These are phyloP conservation scores for Tuta absoluta DNA, from an alignment of 2,888 invertebrate species.

Conservation along the genomic window DNA sequence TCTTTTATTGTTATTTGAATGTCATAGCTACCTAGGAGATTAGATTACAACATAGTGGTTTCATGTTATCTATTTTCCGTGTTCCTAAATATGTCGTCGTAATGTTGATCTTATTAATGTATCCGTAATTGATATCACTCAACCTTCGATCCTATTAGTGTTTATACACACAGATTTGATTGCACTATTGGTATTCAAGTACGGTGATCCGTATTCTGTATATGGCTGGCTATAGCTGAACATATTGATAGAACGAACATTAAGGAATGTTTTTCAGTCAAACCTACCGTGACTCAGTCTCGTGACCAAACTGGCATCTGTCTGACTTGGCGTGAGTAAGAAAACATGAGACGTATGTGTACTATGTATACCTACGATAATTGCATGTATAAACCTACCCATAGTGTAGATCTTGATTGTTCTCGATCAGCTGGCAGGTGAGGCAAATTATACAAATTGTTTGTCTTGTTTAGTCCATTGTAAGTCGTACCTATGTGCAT, in stretches of 20 bases:
- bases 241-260: constrained; percentile 8
- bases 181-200: too few species aligned
- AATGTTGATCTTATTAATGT: neutral
- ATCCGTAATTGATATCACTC: neutral
- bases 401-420: constrained; percentile 14
- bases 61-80: too few species aligned
- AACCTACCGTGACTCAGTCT: constrained; percentile 32
- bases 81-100: neutral
- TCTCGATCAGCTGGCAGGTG: constrained; percentile 11
- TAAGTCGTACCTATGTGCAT: constrained; percentile 4
- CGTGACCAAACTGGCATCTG: constrained; percentile 21
- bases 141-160: too few species aligned
- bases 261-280: neutral
- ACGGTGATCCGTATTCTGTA: neutral
- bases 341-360: constrained; percentile 18
- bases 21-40: neutral
- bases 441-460: constrained; percentile 1
- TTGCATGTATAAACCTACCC: constrained; percentile 4
- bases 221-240: constrained; percentile 13
- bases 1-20: neutral
- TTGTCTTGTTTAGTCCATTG: neutral
- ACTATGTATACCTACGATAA: constrained; percentile 7
- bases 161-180: too few species aligned
- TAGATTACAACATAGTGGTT: too few species aligned
- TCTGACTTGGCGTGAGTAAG: constrained; percentile 17